These are phyloP conservation scores for Aporrectodea caliginosa DNA, from an alignment of 1,140 invertebrate genomes.

Conservation along the genomic window DNA sequence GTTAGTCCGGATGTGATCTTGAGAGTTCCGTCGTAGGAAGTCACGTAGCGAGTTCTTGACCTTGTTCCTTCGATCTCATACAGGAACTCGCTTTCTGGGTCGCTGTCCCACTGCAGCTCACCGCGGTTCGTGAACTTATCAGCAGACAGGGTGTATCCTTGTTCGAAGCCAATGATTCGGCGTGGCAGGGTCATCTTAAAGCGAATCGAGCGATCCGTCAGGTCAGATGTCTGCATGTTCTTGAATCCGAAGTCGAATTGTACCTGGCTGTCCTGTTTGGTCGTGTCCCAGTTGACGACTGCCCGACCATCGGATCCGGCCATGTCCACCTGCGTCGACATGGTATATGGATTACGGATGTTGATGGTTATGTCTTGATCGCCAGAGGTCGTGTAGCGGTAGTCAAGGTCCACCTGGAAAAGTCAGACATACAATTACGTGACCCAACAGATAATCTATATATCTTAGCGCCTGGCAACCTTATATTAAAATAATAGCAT, in stretches of 20 bases:
- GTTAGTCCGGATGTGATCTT: conserved; percentile 19
- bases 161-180: conserved; percentile 9
- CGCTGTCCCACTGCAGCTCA: conserved; percentile 29
- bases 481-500: too few species aligned
- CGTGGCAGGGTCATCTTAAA: conserved; percentile 13
- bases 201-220: conserved; percentile 13
- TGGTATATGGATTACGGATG: conserved; percentile 25
- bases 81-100: conserved; percentile 23
- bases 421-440: too few species aligned
- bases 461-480: too few species aligned
- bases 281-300: conserved; percentile 37
- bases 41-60: conserved; percentile 4
- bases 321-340: conserved; percentile 17
- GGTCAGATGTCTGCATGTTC: conserved; percentile 9
- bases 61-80: conserved; percentile 17
- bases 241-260: conserved; percentile 28
- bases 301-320: conserved; percentile 34
- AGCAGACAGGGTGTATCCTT: conserved; percentile 10
- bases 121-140: conserved; percentile 20
- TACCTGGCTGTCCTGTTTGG: conserved; percentile 25
- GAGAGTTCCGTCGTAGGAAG: conserved; percentile 24
- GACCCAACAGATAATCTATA: too few species aligned
- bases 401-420: conserved; percentile 26
- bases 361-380: conserved; percentile 27
- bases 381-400: conserved; percentile 28